A percentile compares a stretch with the other conserved stretches of the same genome.
phyloP scores from a whole-genome alignment of 2,797 vertebrate genomes.

The Remorina albescens region DNA sequence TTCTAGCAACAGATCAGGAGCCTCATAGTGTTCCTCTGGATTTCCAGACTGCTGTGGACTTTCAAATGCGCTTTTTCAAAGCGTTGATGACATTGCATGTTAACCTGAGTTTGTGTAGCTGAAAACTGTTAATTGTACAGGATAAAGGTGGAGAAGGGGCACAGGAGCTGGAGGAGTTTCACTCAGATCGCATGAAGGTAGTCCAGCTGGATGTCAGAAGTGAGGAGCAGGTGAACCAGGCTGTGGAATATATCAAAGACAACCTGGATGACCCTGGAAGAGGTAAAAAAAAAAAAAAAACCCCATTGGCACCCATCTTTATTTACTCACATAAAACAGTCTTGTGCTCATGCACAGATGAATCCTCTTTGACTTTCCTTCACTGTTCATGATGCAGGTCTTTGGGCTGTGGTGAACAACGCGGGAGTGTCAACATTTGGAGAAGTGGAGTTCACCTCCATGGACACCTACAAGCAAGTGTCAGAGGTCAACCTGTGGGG shows the following conservation, averaged over 20 bases:
- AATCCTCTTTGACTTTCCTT: background rate
- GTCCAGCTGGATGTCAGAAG: constrained; percentile 92
- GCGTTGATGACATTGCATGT: background rate
- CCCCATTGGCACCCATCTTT: background rate
- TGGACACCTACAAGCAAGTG: constrained; percentile 88
- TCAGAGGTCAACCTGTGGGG: constrained; percentile 92
- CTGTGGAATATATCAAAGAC: constrained; percentile 80
- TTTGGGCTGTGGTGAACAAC: constrained; percentile 93
- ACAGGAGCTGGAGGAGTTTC: constrained; percentile 83
- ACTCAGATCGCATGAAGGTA: constrained; percentile 88
- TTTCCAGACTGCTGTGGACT: background rate
- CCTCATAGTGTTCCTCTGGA: background rate
- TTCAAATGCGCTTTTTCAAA: background rate
- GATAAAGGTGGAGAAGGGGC: constrained; percentile 86
- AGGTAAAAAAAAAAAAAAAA: constrained; percentile 63
- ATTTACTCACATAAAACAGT: background rate
- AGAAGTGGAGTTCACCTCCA: constrained; percentile 90
- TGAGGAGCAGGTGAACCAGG: constrained; percentile 86
- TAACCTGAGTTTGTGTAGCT: background rate
- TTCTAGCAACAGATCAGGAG: background rate
- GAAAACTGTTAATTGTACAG: constrained; percentile 59
- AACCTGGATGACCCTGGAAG: constrained; percentile 81
- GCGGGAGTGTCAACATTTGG: constrained; percentile 88
- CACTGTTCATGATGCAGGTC: constrained; percentile 75
- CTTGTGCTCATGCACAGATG: background rate